Conservation (phyloP, 2,888 invertebrate species). For the Leucophora obtusa region DNA sequence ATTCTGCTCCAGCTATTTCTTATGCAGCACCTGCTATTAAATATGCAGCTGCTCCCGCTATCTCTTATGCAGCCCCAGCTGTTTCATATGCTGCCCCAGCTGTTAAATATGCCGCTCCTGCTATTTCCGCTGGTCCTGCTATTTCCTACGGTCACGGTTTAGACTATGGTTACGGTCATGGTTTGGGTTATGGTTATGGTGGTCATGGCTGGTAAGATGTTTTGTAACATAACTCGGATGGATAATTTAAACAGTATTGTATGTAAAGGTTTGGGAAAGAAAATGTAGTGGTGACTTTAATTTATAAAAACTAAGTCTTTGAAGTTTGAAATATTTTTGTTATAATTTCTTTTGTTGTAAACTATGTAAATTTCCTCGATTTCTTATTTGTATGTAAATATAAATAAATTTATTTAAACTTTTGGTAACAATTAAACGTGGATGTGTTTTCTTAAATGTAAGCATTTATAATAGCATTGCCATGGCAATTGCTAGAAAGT, state of each 20-base stretch:
- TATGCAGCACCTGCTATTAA: constrained; percentile 68
- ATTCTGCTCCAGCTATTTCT: constrained; percentile 67
- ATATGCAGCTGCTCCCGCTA: constrained; percentile 67
- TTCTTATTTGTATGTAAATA: constrained; percentile 13
- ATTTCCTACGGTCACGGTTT: constrained; percentile 70
- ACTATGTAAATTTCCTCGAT: constrained; percentile 55
- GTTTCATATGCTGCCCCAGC: constrained; percentile 70
- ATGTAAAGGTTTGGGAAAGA: constrained; percentile 39
- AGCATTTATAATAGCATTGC: too few species aligned
- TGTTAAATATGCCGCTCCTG: constrained; percentile 38
- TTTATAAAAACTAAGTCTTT: constrained; percentile 39
- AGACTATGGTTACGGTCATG: constrained; percentile 56
- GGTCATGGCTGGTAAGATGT: constrained; percentile 73
- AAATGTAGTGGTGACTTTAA: constrained; percentile 18
- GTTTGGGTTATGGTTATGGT: constrained; percentile 56
- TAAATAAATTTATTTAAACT: background rate
- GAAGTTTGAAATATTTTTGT: constrained; percentile 49
- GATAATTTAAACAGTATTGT: constrained; percentile 15
- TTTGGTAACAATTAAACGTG: background rate
- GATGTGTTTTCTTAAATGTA: too few species aligned
- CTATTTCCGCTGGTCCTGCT: constrained; percentile 79
- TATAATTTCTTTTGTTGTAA: constrained; percentile 36
- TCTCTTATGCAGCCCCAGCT: constrained; percentile 80
- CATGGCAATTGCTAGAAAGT: too few species aligned
- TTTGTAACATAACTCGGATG: background rate